Evolutionary conservation across 2,888 invertebrate genomes (phyloP).

Genomic region (Pristionchus japonicus): DNA sequence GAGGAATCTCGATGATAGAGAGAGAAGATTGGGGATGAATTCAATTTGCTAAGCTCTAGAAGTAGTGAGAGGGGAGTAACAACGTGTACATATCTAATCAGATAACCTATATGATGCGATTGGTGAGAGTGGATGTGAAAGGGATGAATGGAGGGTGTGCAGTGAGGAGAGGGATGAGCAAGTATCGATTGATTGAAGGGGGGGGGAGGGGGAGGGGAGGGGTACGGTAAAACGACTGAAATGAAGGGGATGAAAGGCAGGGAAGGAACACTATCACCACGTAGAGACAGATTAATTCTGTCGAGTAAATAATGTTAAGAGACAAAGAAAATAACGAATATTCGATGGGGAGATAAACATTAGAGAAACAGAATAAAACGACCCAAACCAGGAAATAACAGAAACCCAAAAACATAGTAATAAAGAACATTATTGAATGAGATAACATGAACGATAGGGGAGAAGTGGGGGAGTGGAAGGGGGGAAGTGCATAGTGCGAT

Average conservation of each 20-base stretch:
- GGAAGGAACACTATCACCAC: constrained; percentile 26
- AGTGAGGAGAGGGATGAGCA: background rate
- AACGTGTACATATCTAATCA: constrained; percentile 44
- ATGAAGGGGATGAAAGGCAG: constrained; percentile 20
- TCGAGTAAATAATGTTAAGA: constrained; percentile 33
- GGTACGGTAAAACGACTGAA: constrained; percentile 18
- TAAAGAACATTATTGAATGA: constrained; percentile 20
- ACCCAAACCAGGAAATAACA: constrained; percentile 40
- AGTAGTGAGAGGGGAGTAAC: constrained; percentile 21
- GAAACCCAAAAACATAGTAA: constrained; percentile 41
- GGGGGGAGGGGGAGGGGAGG: background rate
- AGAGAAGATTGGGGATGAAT: background rate
- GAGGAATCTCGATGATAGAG: background rate
- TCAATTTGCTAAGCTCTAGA: constrained; percentile 32
- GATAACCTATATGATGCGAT: constrained; percentile 37
- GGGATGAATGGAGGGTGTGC: background rate
- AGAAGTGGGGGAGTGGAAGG: background rate
- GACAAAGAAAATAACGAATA: background rate
- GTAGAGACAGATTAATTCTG: background rate
- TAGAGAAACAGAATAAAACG: constrained; percentile 41
- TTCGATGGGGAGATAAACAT: background rate
- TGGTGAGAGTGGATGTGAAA: constrained; percentile 23
- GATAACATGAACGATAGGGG: constrained; percentile 7
- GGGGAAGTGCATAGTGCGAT: background rate
- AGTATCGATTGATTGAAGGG: background rate